These are phyloP conservation scores for Chanos chanos DNA, from an alignment of 2,797 vertebrate genomes.

Conservation along the genomic window DNA sequence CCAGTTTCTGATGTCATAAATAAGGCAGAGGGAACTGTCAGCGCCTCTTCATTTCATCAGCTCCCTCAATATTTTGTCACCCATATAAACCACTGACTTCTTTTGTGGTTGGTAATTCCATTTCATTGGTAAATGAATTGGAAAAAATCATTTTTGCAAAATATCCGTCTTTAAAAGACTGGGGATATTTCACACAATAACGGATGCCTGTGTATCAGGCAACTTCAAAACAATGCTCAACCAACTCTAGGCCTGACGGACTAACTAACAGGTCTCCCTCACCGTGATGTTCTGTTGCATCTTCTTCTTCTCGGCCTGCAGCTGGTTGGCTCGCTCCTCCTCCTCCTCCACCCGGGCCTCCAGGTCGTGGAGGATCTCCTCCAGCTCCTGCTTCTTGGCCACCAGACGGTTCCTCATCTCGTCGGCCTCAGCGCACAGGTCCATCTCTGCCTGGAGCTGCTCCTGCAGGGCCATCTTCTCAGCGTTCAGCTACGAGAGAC, in stretches of 20 bases:
- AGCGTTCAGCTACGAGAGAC: slow-evolving; percentile 70
- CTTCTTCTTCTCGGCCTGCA: slow-evolving; percentile 87
- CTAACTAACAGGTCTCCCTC: not conserved
- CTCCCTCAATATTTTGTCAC: no score
- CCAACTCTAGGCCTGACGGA: no score
- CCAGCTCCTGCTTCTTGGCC: slow-evolving; percentile 93
- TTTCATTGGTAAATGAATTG: no score
- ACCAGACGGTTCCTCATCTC: slow-evolving; percentile 93
- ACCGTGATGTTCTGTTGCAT: slow-evolving; percentile 98
- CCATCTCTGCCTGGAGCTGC: slow-evolving; percentile 95
- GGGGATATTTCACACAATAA: no score
- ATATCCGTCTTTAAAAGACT: no score
- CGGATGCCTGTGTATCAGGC: no score
- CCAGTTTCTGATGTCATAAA: no score
- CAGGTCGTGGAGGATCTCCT: slow-evolving; percentile 96
- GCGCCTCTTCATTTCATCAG: no score
- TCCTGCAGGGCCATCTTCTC: slow-evolving; percentile 96
- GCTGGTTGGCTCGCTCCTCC: slow-evolving; percentile 87
- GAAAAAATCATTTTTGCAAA: no score
- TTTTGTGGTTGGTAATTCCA: no score
- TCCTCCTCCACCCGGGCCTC: slow-evolving; percentile 96
- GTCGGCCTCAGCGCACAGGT: slow-evolving; percentile 94
- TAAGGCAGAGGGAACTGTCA: no score
- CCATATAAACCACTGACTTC: no score
- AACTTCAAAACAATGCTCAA: not conserved